Percentiles rank a stretch among this genome's conserved stretches.
These are phyloP conservation scores for Anomalospiza imberbis DNA, from an alignment of 2,797 vertebrate genomes.

Conservation along the genomic window DNA sequence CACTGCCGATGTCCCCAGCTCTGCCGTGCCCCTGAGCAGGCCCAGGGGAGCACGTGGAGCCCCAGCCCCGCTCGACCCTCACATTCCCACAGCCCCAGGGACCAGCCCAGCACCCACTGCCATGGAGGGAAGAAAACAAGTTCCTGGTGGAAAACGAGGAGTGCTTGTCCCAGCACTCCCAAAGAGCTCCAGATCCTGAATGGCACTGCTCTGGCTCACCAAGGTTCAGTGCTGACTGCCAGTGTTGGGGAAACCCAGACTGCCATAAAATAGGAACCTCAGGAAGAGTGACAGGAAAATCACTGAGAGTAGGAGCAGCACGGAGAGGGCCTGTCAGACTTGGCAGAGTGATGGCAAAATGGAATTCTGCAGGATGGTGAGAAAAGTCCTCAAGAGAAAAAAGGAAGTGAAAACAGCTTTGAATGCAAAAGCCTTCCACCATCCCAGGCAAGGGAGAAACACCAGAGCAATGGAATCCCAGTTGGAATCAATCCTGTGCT, in stretches of 20 bases:
- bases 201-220: accelerated
- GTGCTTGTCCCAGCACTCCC: background rate
- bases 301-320: background rate
- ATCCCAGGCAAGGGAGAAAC: background rate
- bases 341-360: background rate
- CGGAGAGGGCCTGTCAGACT: background rate
- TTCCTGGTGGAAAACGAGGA: background rate
- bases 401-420: background rate
- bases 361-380: background rate
- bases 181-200: background rate
- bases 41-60: background rate
- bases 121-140: background rate
- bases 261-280: background rate
- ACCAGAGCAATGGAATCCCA: background rate
- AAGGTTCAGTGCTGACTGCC: background rate
- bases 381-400: background rate
- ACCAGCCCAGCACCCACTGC: background rate
- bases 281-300: background rate
- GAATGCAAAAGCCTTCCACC: background rate
- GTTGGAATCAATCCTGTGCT: background rate
- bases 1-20: background rate
- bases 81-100: background rate
- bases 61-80: background rate
- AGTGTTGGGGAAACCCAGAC: background rate
- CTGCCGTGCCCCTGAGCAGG: no score